phyloP scores from a whole-genome alignment of 2,113 vertebrate genomes.

The Pelecanus crispus region DNA sequence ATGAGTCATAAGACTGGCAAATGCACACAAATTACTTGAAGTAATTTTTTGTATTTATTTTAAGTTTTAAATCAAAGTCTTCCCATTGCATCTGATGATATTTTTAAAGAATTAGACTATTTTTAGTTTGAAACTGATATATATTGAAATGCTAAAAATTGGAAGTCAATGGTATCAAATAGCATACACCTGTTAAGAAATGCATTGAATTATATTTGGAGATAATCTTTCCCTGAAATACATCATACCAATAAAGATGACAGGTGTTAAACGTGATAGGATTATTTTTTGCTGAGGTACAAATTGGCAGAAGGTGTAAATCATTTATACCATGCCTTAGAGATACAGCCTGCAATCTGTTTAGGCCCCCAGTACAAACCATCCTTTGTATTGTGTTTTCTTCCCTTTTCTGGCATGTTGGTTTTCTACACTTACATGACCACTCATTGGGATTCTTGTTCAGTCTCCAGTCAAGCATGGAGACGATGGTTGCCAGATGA shows the following conservation, averaged over 20 bases:
- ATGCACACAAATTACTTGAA: background rate
- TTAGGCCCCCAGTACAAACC: background rate
- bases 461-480: background rate
- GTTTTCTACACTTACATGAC: background rate
- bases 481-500: rapidly evolving
- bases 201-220: background rate
- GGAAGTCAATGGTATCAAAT: background rate
- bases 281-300: background rate
- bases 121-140: background rate
- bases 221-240: background rate
- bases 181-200: background rate
- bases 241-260: background rate
- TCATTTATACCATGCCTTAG: background rate
- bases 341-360: background rate
- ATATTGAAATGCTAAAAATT: background rate
- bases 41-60: background rate
- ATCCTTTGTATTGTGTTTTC: background rate
- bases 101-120: background rate
- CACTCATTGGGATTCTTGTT: background rate
- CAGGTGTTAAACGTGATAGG: background rate
- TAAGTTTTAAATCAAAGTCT: background rate
- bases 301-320: background rate
- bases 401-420: background rate
- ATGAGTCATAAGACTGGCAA: background rate
- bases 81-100: background rate